Conservation (phyloP, 2,888 invertebrate genomes). For the Lamellibrachia satsuma region DNA sequence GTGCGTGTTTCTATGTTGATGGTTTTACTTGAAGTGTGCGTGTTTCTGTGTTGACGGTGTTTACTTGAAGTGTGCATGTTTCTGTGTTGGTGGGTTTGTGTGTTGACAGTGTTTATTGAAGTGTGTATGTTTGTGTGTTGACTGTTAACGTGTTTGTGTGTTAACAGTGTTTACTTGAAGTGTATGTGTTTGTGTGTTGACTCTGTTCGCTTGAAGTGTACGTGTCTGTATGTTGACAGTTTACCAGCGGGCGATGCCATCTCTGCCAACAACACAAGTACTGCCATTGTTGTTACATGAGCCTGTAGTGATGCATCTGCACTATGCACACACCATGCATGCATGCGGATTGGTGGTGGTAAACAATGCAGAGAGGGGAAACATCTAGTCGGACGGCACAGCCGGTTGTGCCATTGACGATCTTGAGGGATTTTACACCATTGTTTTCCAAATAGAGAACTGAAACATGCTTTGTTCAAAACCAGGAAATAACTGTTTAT, state of each 20-base stretch:
- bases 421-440: background rate
- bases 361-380: background rate
- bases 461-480: no score
- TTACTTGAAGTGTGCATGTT: background rate
- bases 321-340: no score
- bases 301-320: background rate
- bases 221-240: background rate
- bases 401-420: background rate
- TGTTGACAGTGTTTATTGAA: background rate
- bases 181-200: background rate
- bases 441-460: background rate
- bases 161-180: background rate
- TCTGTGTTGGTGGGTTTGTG: no score
- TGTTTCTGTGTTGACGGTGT: no score
- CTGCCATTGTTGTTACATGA: background rate
- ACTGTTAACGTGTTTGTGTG: background rate
- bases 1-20: no score
- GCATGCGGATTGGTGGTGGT: background rate
- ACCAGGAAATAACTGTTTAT: no score
- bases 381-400: background rate
- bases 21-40: no score
- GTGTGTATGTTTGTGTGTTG: background rate
- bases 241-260: background rate
- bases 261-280: background rate
- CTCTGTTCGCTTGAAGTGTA: background rate